These are phyloP conservation scores for Meloidogyne floridensis DNA, from an alignment of 1,140 invertebrate genomes.

Conservation along the genomic window DNA sequence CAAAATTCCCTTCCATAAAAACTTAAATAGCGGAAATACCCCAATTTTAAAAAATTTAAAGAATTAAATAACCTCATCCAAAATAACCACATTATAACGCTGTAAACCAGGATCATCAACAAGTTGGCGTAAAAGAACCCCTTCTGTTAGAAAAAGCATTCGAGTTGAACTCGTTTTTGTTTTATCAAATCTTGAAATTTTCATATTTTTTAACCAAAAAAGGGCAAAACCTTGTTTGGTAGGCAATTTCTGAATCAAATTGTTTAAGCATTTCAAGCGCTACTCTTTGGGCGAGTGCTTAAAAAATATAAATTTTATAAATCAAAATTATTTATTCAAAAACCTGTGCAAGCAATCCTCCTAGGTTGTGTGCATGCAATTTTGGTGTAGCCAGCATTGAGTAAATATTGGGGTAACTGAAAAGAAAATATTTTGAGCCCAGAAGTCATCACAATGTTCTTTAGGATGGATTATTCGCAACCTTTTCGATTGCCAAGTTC, in stretches of 20 bases:
- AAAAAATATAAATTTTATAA: constrained; percentile 29
- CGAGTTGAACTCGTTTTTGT: constrained; percentile 83
- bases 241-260: constrained; percentile 66
- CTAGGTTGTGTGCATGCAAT: constrained; percentile 95
- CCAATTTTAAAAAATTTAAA: neutral
- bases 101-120: constrained; percentile 66
- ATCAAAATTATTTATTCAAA: constrained; percentile 73
- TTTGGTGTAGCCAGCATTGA: constrained; percentile 78
- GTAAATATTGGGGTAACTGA: constrained; percentile 66
- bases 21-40: no score
- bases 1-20: no score
- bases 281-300: constrained; percentile 76
- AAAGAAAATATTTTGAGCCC: constrained; percentile 23
- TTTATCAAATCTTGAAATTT: constrained; percentile 80
- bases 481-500: no score
- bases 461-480: no score
- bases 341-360: constrained; percentile 88
- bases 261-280: constrained; percentile 71
- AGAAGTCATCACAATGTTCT: neutral
- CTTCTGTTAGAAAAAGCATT: constrained; percentile 94
- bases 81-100: constrained; percentile 75
- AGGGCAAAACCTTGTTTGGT: constrained; percentile 76
- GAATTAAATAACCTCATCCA: constrained; percentile 77
- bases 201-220: neutral
- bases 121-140: constrained; percentile 82